phyloP scores from a whole-genome alignment of 2,888 invertebrate species.

The Tenthredo amoena region DNA sequence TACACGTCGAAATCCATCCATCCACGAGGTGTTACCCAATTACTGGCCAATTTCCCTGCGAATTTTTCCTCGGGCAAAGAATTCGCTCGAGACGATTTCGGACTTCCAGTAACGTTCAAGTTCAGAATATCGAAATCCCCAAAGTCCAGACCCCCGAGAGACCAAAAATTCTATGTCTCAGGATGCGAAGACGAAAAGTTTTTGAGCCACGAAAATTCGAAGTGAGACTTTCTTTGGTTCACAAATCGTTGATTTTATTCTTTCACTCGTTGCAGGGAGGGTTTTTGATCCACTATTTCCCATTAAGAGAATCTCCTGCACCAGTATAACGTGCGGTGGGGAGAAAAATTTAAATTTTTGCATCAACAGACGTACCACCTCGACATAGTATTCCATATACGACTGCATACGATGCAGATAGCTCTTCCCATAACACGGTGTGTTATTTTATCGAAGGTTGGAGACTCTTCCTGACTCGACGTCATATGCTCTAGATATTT shows the following conservation, averaged over 20 bases:
- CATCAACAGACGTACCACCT: not conserved
- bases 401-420: too few species aligned
- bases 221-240: not conserved
- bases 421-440: too few species aligned
- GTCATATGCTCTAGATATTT: not conserved
- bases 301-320: not conserved
- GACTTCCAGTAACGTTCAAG: too few species aligned
- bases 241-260: not conserved
- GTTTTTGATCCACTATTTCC: not conserved
- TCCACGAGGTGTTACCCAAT: not conserved
- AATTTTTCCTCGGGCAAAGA: not conserved
- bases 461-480: not conserved
- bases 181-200: too few species aligned
- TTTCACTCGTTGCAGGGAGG: not conserved
- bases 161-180: too few species aligned
- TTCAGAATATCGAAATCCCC: too few species aligned
- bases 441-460: too few species aligned
- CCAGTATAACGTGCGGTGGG: not conserved
- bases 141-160: too few species aligned
- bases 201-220: too few species aligned
- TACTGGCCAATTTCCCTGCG: not conserved
- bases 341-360: slow-evolving; percentile 23
- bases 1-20: not conserved
- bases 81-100: not conserved
- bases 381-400: too few species aligned